Percentiles rank a stretch among this genome's conserved stretches.
phyloP scores from a whole-genome alignment of 2,888 invertebrate genomes.

The Mallateleia sp. region DNA sequence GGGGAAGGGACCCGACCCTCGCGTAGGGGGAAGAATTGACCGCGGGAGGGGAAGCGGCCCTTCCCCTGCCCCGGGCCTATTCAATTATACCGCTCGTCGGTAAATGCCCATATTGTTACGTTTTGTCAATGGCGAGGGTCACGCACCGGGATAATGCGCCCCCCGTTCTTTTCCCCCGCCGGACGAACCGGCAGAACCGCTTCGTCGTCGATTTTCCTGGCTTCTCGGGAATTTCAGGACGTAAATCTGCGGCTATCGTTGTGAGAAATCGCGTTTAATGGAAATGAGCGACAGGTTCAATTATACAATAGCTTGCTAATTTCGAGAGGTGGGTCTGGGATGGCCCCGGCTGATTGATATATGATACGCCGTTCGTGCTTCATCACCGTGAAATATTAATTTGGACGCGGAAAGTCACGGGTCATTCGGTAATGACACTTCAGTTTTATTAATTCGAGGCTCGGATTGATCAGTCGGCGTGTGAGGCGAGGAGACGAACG shows the following conservation, averaged over 20 bases:
- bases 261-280: constrained; percentile 68
- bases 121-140: constrained; percentile 89
- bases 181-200: constrained; percentile 73
- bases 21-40: constrained; percentile 80
- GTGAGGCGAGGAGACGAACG: too few relatives aligned
- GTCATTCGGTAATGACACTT: constrained; percentile 47
- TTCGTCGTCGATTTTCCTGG: constrained; percentile 72
- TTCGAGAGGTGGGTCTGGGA: neutral
- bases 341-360: constrained; percentile 7
- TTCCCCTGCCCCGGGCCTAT: constrained; percentile 85
- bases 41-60: constrained; percentile 74
- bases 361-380: constrained; percentile 32
- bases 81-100: constrained; percentile 89
- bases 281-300: constrained; percentile 13
- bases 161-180: constrained; percentile 38
- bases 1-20: constrained; percentile 85
- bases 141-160: constrained; percentile 86
- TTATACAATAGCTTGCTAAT: constrained; percentile 5
- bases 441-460: constrained; percentile 66
- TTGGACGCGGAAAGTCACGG: constrained; percentile 9
- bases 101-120: constrained; percentile 90
- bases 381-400: constrained; percentile 46
- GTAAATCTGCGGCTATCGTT: constrained; percentile 56
- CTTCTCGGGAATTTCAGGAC: constrained; percentile 53
- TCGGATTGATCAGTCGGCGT: constrained; percentile 38